Conservation (phyloP, 2,113 vertebrate genomes). For the Gasterosteus nipponicus region DNA sequence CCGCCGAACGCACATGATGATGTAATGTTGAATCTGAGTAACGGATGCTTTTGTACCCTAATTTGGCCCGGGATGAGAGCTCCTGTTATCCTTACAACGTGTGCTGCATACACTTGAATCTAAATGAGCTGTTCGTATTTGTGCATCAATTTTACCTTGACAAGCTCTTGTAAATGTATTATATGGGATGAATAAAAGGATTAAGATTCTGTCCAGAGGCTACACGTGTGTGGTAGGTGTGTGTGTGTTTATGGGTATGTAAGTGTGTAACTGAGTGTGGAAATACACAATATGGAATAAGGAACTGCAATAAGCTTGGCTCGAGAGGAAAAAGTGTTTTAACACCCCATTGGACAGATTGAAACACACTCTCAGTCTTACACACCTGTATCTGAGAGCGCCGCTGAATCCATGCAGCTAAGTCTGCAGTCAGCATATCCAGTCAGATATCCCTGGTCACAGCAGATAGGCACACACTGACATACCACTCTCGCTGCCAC, state of each 20-base stretch:
- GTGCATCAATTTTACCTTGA: conserved; percentile 3
- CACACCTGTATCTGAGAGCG: conserved; percentile 24
- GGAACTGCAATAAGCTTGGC: background rate
- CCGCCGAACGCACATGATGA: conserved; percentile 5
- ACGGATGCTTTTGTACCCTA: background rate
- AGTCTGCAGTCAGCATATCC: conserved; percentile 38
- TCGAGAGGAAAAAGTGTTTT: conserved; percentile 1
- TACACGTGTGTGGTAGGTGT: background rate
- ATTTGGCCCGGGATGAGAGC: background rate
- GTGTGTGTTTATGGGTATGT: background rate
- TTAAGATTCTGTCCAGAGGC: conserved; percentile 33
- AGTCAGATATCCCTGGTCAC: conserved; percentile 31
- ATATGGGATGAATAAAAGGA: conserved; percentile 18
- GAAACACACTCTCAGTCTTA: background rate
- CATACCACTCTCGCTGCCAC: background rate
- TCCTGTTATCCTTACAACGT: conserved; percentile 3
- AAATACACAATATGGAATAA: background rate
- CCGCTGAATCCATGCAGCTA: conserved; percentile 6
- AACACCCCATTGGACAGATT: background rate
- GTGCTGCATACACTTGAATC: background rate
- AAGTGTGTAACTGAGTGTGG: background rate
- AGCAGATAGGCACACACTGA: conserved; percentile 43
- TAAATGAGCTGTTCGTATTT: conserved; percentile 5
- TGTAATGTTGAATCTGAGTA: conserved; percentile 16
- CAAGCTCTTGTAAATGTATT: conserved; percentile 7